Evolutionary conservation across 2,888 invertebrate genomes (phyloP).

Genomic region (Lasioglossum leucozonium): DNA sequence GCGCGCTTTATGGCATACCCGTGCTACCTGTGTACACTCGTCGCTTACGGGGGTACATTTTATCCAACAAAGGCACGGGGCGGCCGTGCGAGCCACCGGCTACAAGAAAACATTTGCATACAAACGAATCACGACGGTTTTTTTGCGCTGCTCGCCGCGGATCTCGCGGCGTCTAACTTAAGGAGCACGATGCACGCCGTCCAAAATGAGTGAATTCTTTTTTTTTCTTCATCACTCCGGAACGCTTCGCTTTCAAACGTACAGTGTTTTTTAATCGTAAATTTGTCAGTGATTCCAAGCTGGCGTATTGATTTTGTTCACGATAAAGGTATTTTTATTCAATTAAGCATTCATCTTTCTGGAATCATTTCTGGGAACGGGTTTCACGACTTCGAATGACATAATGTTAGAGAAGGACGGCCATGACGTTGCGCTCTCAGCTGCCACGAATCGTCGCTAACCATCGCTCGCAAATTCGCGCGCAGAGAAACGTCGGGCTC

Average conservation of each 20-base stretch:
- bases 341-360: no score
- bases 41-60: constrained; percentile 65
- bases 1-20: constrained; percentile 66
- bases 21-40: constrained; percentile 55
- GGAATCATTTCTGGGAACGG: no score
- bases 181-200: neutral
- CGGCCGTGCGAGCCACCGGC: constrained; percentile 62
- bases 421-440: neutral
- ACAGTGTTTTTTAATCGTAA: neutral
- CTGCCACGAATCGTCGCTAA: neutral
- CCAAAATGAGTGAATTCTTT: neutral
- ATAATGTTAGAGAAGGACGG: neutral
- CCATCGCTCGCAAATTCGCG: neutral
- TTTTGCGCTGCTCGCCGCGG: constrained; percentile 9
- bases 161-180: constrained; percentile 45
- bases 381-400: neutral
- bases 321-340: neutral
- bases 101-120: constrained; percentile 76
- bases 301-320: neutral
- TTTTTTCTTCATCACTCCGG: neutral
- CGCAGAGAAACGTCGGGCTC: neutral
- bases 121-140: constrained; percentile 74
- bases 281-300: neutral
- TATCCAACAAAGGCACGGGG: constrained; percentile 70
- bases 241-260: neutral